A percentile compares a stretch with the other conserved stretches of the same genome.
These are phyloP conservation scores for Cryptotis parvus DNA, from an alignment of 2,113 vertebrate genomes.

Conservation along the genomic window DNA sequence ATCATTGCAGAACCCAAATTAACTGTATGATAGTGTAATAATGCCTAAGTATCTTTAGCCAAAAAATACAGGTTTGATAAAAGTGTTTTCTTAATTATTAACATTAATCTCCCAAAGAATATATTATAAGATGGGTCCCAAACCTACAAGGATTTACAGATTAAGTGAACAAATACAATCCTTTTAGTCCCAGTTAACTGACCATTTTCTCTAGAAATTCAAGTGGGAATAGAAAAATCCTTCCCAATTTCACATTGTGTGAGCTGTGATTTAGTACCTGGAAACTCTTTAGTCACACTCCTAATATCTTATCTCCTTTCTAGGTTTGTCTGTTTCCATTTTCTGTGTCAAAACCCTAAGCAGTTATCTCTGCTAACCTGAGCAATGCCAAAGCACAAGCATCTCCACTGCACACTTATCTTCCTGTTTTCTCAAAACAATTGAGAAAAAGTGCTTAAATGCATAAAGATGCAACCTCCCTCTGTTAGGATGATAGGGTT, in stretches of 20 bases:
- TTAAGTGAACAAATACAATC: slow-evolving; percentile 8
- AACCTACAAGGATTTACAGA: neutral
- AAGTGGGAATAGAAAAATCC: slow-evolving; percentile 61
- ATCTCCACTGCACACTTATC: neutral
- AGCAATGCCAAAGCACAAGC: slow-evolving; percentile 38
- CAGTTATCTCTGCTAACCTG: neutral
- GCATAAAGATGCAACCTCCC: slow-evolving; percentile 31
- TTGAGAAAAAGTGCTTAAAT: slow-evolving; percentile 10
- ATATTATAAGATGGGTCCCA: neutral
- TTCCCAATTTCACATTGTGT: slow-evolving; percentile 64
- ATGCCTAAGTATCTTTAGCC: neutral
- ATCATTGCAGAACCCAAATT: neutral
- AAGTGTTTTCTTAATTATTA: slow-evolving; percentile 33
- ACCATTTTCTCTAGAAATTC: slow-evolving; percentile 62
- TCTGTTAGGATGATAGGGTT: slow-evolving; percentile 45
- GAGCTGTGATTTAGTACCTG: slow-evolving; percentile 61
- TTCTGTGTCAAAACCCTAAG: slow-evolving; percentile 48
- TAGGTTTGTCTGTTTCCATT: slow-evolving; percentile 45
- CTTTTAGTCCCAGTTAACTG: slow-evolving; percentile 57
- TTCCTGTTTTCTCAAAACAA: neutral
- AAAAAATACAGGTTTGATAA: slow-evolving; percentile 24
- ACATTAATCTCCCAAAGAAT: neutral
- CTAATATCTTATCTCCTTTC: slow-evolving; percentile 58
- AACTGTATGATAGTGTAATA: neutral
- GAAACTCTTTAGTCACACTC: slow-evolving; percentile 27